Base-by-base conservation (phyloP, 1,140 invertebrate genomes). In the Calosoma granatense region DNA sequence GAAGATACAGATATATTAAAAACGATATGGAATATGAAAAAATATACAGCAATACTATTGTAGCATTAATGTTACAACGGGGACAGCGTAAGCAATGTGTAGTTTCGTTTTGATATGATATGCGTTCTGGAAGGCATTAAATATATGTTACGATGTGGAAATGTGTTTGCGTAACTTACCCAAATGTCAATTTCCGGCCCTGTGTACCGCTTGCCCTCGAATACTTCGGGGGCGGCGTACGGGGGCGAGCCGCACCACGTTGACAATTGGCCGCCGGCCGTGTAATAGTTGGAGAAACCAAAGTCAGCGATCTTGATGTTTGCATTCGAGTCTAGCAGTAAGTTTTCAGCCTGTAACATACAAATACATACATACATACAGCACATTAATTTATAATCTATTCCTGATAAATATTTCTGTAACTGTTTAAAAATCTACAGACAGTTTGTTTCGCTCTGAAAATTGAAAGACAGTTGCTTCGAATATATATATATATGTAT, bases 191-290 rank as follows among this genome's bases (percentile, higher is more conserved):
- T 94, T 78, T 94, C 90, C 22, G 93, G 92, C 11, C 94, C 94
- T 64, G 94, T 92, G 68, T 98, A 98, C 69, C 92, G 86, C 68
- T 92, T 92, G 53, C 94, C 95, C 73, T 97, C 91, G 76, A 98
- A 97, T 51, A 98, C 84, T 80, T 98, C 95, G 17, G 95, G 95
- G 15, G 95, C 94, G 54, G 95, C 95, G 75, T 98, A 98, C 19
- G 94, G 94, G n/a, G 94, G 95, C 41, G 90, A 94, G 1, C 93
- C 93, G 76, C 94, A 98, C 94, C 94, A 97, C 36, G 95, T 98
- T 54, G 85, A 88, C 36, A 96, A 76, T 22, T 90, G 79, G 60
- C 88, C 83, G 51, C 88, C 90, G 39, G 82, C 78, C 66, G 86
- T 85, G 72, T 89, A 94, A 74, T 91, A 90, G 76, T 96, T 96